Evolutionary conservation across 2,888 invertebrate genomes (phyloP).

Genomic region (Gryllus longicercus): DNA sequence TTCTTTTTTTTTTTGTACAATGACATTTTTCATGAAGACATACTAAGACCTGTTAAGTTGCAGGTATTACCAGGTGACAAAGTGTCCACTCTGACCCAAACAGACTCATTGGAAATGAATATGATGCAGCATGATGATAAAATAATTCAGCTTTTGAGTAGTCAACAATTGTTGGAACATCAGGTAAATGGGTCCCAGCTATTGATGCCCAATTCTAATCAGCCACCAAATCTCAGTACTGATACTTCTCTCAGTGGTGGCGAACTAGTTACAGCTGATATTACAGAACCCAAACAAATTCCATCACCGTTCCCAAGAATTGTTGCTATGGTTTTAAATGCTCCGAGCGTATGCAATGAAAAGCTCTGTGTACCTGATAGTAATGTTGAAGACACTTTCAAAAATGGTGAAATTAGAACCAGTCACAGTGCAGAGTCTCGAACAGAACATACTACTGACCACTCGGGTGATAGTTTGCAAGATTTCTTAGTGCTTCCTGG

Average conservation of each 20-base stretch:
- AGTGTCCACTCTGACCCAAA: constrained; percentile 33
- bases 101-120: constrained; percentile 29
- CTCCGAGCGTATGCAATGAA: neutral
- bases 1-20: no score
- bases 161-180: neutral
- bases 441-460: neutral
- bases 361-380: neutral
- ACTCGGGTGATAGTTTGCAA: neutral
- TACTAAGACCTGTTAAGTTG: neutral
- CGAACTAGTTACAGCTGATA: neutral
- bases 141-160: constrained; percentile 18
- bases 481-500: neutral
- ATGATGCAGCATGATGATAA: constrained; percentile 12
- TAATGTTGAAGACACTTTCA: neutral
- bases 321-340: constrained; percentile 20
- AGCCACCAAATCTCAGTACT: neutral
- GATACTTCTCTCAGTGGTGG: neutral
- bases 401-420: neutral
- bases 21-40: no score
- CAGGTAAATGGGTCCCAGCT: neutral
- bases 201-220: neutral
- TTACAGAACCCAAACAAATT: neutral
- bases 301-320: neutral
- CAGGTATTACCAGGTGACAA: constrained; percentile 30
- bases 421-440: neutral